Conservation (phyloP, 2,888 invertebrate species). For the Nomada flava region DNA sequence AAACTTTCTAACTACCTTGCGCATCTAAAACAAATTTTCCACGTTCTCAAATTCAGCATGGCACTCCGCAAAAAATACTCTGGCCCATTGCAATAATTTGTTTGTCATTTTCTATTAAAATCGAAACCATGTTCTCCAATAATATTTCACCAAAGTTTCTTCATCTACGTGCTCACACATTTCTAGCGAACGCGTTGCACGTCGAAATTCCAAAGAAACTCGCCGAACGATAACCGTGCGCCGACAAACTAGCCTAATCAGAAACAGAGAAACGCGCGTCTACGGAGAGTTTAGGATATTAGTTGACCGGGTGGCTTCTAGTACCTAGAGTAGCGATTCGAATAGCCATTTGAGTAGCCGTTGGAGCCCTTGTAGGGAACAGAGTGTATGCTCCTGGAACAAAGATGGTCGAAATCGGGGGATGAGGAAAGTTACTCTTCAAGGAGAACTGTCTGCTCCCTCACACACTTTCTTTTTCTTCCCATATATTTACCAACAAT, state of each 20-base stretch:
- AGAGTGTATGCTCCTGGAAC: constrained; percentile 84
- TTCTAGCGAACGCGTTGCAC: not conserved
- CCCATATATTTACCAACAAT: constrained; percentile 20
- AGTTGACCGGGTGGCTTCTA: constrained; percentile 81
- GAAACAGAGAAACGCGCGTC: constrained; percentile 64
- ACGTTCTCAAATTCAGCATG: too few relatives aligned
- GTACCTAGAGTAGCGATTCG: constrained; percentile 84
- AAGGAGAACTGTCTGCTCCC: constrained; percentile 33
- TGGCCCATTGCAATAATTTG: too few relatives aligned
- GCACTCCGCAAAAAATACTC: too few relatives aligned
- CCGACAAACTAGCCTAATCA: constrained; percentile 36
- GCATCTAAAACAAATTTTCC: too few relatives aligned
- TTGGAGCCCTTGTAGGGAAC: constrained; percentile 84
- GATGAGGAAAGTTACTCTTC: constrained; percentile 75
- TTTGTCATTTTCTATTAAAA: too few relatives aligned
- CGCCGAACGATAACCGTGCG: constrained; percentile 30
- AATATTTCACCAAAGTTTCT: too few relatives aligned
- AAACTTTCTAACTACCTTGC: too few relatives aligned
- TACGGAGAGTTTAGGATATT: constrained; percentile 68
- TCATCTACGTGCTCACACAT: too few relatives aligned
- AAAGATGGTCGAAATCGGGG: constrained; percentile 83
- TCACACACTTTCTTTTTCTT: constrained; percentile 57
- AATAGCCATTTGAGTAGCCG: constrained; percentile 84
- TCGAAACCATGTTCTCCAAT: too few relatives aligned
- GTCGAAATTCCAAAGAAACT: constrained; percentile 31